Percentiles rank a stretch among this genome's conserved stretches.
Evolutionary conservation across 2,113 vertebrate species (phyloP).

Genomic region (Trachemys scripta): DNA sequence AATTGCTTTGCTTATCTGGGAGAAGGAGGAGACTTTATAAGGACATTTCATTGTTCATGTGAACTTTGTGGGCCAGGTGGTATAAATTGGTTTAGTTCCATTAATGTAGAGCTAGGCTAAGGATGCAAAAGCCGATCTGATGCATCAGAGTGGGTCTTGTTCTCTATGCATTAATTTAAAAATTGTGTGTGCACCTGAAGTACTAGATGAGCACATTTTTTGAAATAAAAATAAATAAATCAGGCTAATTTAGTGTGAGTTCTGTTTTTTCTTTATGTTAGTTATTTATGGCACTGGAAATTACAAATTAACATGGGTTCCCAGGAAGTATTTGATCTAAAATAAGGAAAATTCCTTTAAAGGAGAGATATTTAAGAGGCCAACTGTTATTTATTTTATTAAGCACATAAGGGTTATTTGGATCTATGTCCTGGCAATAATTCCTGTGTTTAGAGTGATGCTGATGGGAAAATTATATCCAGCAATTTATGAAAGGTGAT

Average conservation of each 20-base stretch:
- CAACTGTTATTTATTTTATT: slow-evolving; percentile 67
- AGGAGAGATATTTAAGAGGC: neutral
- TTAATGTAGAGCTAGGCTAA: slow-evolving; percentile 62
- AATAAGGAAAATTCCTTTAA: slow-evolving; percentile 37
- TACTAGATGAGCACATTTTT: neutral
- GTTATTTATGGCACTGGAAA: slow-evolving; percentile 32
- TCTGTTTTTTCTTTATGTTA: neutral
- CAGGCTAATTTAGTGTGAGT: neutral
- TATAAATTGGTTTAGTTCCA: slow-evolving; percentile 50
- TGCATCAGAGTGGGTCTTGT: slow-evolving; percentile 25
- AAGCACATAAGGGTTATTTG: slow-evolving; percentile 42
- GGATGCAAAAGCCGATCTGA: neutral
- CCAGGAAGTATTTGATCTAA: slow-evolving; percentile 37
- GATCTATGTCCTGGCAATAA: slow-evolving; percentile 44
- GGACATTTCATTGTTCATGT: neutral
- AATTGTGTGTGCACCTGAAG: neutral
- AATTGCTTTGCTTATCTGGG: neutral
- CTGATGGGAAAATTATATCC: slow-evolving; percentile 62
- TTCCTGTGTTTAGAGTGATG: slow-evolving; percentile 58
- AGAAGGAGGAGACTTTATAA: neutral
- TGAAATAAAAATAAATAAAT: neutral
- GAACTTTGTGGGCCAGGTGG: neutral
- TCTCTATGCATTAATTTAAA: slow-evolving; percentile 55
- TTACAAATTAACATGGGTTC: slow-evolving; percentile 17
- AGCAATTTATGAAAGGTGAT: slow-evolving; percentile 72